phyloP scores from a whole-genome alignment of 2,888 invertebrate genomes.

The Hipparchia sbordonii region DNA sequence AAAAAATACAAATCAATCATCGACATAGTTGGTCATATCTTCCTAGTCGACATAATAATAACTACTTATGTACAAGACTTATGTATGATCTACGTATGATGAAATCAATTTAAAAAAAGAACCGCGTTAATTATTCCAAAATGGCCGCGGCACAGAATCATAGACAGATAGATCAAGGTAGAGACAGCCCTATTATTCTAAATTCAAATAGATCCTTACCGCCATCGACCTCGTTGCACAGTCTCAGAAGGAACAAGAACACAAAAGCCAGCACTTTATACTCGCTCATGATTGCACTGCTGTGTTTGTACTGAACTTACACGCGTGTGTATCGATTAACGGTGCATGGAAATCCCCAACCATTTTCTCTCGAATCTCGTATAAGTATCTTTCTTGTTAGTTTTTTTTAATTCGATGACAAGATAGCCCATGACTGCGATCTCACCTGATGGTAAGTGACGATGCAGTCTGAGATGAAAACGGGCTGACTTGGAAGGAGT shows the following conservation, averaged over 20 bases:
- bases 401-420: no score
- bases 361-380: background rate
- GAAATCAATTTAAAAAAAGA: background rate
- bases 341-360: constrained; percentile 23
- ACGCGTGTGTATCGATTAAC: constrained; percentile 24
- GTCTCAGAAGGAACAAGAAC: constrained; percentile 40
- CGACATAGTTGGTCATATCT: no score
- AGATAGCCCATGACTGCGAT: no score
- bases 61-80: no score
- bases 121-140: background rate
- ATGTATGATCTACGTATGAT: no score
- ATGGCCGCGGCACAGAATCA: constrained; percentile 2
- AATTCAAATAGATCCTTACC: constrained; percentile 42
- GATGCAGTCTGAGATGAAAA: no score
- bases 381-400: background rate
- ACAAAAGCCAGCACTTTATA: constrained; percentile 37
- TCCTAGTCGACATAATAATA: no score
- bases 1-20: no score
- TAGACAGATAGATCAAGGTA: background rate
- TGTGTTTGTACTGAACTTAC: constrained; percentile 1
- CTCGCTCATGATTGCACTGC: constrained; percentile 14
- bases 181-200: background rate
- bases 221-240: constrained; percentile 43
- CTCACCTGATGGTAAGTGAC: no score
- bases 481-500: no score